These are phyloP conservation scores for Cosmorhoe ocellata DNA, from an alignment of 2,888 invertebrate species.

Conservation along the genomic window DNA sequence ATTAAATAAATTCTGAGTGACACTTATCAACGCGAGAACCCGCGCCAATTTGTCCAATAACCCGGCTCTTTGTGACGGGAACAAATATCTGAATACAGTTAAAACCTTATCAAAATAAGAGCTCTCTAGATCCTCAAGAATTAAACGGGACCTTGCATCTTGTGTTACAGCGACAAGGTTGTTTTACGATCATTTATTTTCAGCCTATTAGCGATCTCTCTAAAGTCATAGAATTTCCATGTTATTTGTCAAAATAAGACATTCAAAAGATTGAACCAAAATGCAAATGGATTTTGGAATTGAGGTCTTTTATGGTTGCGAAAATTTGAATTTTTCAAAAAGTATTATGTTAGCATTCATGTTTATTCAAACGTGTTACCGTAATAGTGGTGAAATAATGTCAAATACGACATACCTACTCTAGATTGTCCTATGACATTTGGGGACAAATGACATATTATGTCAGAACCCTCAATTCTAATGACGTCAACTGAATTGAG, in stretches of 20 bases:
- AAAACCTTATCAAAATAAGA: slow-evolving; percentile 1
- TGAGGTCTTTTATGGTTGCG: neutral
- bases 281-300: slow-evolving; percentile 2
- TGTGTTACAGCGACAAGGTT: slow-evolving; percentile 7
- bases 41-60: slow-evolving; percentile 27
- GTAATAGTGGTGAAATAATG: too few relatives aligned
- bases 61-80: slow-evolving; percentile 11
- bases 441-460: too few relatives aligned
- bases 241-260: too few relatives aligned
- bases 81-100: slow-evolving; percentile 1
- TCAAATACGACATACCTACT: too few relatives aligned
- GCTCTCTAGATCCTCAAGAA: neutral
- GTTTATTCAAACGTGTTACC: too few relatives aligned
- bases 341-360: too few relatives aligned
- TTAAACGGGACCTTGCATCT: neutral
- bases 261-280: too few relatives aligned
- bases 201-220: too few relatives aligned
- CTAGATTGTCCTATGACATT: too few relatives aligned
- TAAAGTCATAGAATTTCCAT: neutral
- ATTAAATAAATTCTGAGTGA: slow-evolving; percentile 30
- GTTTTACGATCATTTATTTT: slow-evolving; percentile 1
- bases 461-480: too few relatives aligned
- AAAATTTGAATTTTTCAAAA: neutral
- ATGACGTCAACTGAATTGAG: too few relatives aligned
- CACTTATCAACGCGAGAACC: slow-evolving; percentile 26